Percentiles rank a stretch among this genome's conserved stretches.
These are phyloP conservation scores for Parthenolecanium corni DNA, from an alignment of 2,888 invertebrate species.

Conservation along the genomic window DNA sequence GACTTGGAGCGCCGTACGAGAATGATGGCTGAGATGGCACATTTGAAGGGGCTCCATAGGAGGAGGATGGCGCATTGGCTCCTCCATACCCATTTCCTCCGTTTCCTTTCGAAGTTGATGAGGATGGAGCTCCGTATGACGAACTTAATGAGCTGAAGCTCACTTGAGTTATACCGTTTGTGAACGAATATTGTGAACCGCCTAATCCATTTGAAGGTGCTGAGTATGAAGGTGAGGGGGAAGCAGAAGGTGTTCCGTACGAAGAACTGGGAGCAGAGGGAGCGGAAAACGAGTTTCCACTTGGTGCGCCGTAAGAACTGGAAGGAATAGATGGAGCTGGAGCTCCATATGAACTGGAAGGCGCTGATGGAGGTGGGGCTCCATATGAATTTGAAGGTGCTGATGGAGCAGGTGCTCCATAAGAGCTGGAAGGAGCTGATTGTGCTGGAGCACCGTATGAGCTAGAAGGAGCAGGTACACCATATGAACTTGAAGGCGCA, in stretches of 20 bases:
- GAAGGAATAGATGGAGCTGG: slow-evolving; percentile 27
- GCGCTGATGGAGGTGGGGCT: slow-evolving; percentile 15
- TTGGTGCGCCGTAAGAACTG: slow-evolving; percentile 28
- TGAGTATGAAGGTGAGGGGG: slow-evolving; percentile 23
- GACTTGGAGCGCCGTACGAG: slow-evolving; percentile 20
- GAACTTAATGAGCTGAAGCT: slow-evolving; percentile 39
- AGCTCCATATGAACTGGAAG: slow-evolving; percentile 29
- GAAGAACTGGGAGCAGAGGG: slow-evolving; percentile 37
- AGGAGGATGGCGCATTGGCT: slow-evolving; percentile 22
- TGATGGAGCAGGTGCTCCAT: slow-evolving; percentile 7
- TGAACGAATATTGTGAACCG: not conserved
- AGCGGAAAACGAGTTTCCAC: not conserved
- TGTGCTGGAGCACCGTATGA: slow-evolving; percentile 25
- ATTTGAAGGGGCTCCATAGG: slow-evolving; percentile 31
- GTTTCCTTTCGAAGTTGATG: slow-evolving; percentile 30
- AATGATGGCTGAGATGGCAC: slow-evolving; percentile 35
- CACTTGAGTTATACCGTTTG: too few relatives aligned
- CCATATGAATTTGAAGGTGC: slow-evolving; percentile 19
- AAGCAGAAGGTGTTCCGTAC: slow-evolving; percentile 19
- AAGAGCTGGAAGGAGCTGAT: slow-evolving; percentile 17
- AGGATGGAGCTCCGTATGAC: slow-evolving; percentile 32
- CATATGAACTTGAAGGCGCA: slow-evolving; percentile 11
- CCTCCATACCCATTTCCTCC: slow-evolving; percentile 18
- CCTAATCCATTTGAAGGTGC: slow-evolving; percentile 13
- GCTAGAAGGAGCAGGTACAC: slow-evolving; percentile 11